These are phyloP conservation scores for Amphiprion ocellaris DNA, from an alignment of 2,113 vertebrate genomes.

Conservation along the genomic window DNA sequence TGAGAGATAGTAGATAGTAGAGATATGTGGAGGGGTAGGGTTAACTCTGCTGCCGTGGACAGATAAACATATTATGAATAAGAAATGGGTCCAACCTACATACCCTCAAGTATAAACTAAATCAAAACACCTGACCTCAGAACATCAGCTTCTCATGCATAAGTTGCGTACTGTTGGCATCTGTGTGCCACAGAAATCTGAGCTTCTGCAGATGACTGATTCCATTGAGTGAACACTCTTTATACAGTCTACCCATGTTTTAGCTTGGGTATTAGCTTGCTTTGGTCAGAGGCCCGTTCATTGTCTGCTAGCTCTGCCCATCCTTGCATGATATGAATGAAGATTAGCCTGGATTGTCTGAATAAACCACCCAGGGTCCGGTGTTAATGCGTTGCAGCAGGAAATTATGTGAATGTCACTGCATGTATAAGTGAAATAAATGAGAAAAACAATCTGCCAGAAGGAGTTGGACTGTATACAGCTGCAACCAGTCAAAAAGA, in stretches of 20 bases:
- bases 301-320: slow-evolving; percentile 69
- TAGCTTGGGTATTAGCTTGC: slow-evolving; percentile 66
- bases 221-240: slow-evolving; percentile 52
- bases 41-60: too few relatives aligned
- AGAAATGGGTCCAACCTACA: too few relatives aligned
- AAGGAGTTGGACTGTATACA: slow-evolving; percentile 26
- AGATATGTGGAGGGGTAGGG: too few relatives aligned
- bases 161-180: slow-evolving; percentile 34
- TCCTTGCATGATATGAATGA: slow-evolving; percentile 79
- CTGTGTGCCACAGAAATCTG: slow-evolving; percentile 31
- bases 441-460: slow-evolving; percentile 50
- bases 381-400: slow-evolving; percentile 61
- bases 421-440: slow-evolving; percentile 75
- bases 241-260: slow-evolving; percentile 71
- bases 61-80: too few relatives aligned
- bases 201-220: slow-evolving; percentile 59
- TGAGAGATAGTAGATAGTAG: too few relatives aligned
- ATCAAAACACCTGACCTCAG: slow-evolving; percentile 10
- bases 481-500: slow-evolving; percentile 39
- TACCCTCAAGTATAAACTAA: neutral
- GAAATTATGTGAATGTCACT: slow-evolving; percentile 78
- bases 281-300: slow-evolving; percentile 66
- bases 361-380: slow-evolving; percentile 62
- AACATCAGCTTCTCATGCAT: slow-evolving; percentile 34
- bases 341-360: slow-evolving; percentile 72